Conservation (phyloP, 1,140 invertebrate genomes). For the Limonius californicus region DNA sequence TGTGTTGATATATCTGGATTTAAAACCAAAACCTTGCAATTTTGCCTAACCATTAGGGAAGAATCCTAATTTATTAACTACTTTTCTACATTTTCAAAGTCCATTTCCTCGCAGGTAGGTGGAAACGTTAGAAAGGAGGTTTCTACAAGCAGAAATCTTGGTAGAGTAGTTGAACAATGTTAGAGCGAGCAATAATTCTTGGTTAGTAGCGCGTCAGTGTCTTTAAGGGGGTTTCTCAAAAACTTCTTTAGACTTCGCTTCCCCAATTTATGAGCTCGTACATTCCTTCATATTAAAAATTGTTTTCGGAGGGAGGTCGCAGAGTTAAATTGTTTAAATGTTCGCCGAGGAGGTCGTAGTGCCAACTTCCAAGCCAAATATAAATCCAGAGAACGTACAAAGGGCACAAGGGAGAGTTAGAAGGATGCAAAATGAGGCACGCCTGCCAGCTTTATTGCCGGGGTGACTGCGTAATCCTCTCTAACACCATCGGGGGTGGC, state of each 20-base stretch:
- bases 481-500: conserved; percentile 9
- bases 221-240: not conserved
- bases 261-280: not conserved
- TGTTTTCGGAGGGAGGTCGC: not conserved
- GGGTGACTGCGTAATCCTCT: conserved; percentile 13
- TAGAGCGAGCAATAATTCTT: not conserved
- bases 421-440: conserved; percentile 14
- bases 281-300: conserved; percentile 7
- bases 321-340: conserved; percentile 9
- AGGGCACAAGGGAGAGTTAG: conserved; percentile 14
- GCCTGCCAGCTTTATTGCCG: conserved; percentile 14
- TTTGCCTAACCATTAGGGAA: no score
- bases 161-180: no score
- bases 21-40: no score
- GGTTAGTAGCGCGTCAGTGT: not conserved
- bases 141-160: no score
- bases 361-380: conserved; percentile 3
- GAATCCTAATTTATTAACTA: no score
- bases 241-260: not conserved
- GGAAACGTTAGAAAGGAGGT: no score
- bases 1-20: no score
- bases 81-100: no score
- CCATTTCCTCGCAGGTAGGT: no score
- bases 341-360: conserved; percentile 3
- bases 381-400: conserved; percentile 12